phyloP scores from a whole-genome alignment of 2,113 vertebrate species.

The Pimephales promelas region DNA sequence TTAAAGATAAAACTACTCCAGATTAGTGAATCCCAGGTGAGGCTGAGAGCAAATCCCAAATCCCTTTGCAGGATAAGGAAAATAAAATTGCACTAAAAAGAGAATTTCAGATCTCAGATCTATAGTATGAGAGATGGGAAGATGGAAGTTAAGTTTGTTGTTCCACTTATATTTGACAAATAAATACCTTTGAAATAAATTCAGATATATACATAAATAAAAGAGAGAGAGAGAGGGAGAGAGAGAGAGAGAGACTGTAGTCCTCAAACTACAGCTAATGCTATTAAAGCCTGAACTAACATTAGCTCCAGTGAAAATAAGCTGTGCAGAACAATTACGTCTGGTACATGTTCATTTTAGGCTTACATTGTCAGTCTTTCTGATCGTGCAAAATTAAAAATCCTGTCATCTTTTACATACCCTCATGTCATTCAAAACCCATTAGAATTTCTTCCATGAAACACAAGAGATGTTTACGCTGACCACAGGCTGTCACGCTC shows the following conservation, averaged over 20 bases:
- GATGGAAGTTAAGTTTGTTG: not conserved
- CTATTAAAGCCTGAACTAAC: slow-evolving; percentile 63
- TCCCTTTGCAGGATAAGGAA: slow-evolving; percentile 1
- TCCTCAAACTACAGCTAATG: slow-evolving; percentile 62
- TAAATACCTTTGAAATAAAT: too few species aligned
- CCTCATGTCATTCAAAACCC: not conserved
- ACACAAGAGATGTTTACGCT: not conserved
- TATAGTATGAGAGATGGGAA: not conserved
- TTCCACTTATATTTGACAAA: not conserved
- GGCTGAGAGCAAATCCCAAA: slow-evolving; percentile 56
- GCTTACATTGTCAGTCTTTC: slow-evolving; percentile 34
- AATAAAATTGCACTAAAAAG: slow-evolving; percentile 26
- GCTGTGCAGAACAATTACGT: slow-evolving; percentile 60
- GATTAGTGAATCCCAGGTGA: slow-evolving; percentile 62
- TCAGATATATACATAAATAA: too few species aligned
- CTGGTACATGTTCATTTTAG: slow-evolving; percentile 65
- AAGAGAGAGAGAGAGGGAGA: too few species aligned
- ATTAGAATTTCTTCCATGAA: not conserved
- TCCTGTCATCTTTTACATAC: slow-evolving; percentile 12
- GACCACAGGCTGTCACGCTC: not conserved
- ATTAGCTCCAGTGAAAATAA: slow-evolving; percentile 69
- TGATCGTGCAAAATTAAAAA: slow-evolving; percentile 44
- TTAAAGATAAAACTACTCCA: slow-evolving; percentile 65
- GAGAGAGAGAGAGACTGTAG: not conserved
- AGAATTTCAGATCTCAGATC: slow-evolving; percentile 22